A percentile compares a stretch with the other conserved stretches of the same genome.
Conservation (phyloP, 2,888 invertebrate genomes). For the Xestoiulus laeticollis region DNA sequence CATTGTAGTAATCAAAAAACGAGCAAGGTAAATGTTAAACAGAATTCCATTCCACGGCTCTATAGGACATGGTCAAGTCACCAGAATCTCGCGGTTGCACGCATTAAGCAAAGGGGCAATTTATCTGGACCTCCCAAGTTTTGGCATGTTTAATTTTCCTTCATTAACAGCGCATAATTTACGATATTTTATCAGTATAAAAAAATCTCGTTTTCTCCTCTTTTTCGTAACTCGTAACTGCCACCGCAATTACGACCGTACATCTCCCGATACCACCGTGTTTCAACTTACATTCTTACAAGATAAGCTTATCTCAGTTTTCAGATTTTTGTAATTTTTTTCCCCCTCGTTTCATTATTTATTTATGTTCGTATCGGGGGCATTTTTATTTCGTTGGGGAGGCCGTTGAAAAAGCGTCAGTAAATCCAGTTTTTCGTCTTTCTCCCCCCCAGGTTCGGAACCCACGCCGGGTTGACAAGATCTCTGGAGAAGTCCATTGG, state of each 20-base stretch:
- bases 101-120: not conserved
- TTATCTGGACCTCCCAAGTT: slow-evolving; percentile 6
- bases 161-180: not conserved
- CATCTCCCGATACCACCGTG: slow-evolving; percentile 8
- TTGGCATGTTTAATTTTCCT: slow-evolving; percentile 24
- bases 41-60: not conserved
- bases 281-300: not conserved
- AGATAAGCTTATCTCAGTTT: not conserved
- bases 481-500: not conserved
- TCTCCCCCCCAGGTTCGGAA: not conserved
- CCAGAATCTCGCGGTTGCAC: not conserved
- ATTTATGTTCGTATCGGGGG: not conserved
- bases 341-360: not conserved
- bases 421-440: not conserved
- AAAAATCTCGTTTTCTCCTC: not conserved
- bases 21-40: not conserved
- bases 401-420: not conserved
- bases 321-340: not conserved
- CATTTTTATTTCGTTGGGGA: not conserved
- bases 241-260: slow-evolving; percentile 16
- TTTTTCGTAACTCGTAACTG: not conserved
- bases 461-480: not conserved
- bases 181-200: not conserved
- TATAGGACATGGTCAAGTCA: not conserved
- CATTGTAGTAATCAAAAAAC: too few species aligned